phyloP scores from a whole-genome alignment of 2,797 vertebrate species.

The Rhinoraja longicauda region DNA sequence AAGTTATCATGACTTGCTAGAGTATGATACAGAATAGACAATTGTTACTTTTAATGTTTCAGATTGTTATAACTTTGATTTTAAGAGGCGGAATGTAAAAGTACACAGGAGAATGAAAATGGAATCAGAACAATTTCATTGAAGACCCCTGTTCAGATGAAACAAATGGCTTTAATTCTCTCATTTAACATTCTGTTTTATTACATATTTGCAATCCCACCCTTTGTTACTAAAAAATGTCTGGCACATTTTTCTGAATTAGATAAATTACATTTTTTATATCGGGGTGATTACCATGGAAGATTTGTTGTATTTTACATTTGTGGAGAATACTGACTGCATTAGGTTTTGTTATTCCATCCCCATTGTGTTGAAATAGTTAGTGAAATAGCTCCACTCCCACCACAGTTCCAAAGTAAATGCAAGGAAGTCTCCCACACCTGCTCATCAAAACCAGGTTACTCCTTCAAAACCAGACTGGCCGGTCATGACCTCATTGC shows the following conservation, averaged over 20 bases:
- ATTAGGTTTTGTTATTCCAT: too few relatives aligned
- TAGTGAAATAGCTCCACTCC: background rate
- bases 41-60: background rate
- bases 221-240: background rate
- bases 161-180: background rate
- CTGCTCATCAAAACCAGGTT: background rate
- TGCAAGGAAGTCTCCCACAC: background rate
- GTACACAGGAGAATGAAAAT: background rate
- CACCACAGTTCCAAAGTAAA: background rate
- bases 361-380: too few relatives aligned
- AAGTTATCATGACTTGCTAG: background rate
- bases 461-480: background rate
- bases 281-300: background rate
- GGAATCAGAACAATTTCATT: background rate
- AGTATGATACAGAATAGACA: background rate
- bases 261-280: background rate
- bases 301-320: background rate
- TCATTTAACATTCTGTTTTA: background rate
- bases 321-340: background rate
- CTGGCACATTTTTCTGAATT: background rate
- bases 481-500: background rate
- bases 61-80: background rate
- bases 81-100: constrained; percentile 3
- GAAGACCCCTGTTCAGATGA: background rate
- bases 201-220: background rate